phyloP scores from a whole-genome alignment of 2,888 invertebrate genomes.

The Pristionchus japonicus region DNA sequence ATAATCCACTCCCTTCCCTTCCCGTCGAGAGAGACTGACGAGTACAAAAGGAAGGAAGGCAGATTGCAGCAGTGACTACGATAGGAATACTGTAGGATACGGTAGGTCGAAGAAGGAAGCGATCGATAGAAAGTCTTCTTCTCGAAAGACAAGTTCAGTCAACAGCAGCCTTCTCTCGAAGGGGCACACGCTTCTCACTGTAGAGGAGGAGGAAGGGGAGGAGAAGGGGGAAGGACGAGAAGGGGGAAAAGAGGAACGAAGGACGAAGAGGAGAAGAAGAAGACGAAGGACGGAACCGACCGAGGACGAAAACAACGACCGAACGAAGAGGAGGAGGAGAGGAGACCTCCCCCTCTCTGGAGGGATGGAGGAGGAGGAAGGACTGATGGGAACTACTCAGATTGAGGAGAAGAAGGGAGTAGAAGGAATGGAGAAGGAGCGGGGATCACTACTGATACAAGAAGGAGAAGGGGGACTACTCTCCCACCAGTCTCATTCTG shows the following conservation, averaged over 20 bases:
- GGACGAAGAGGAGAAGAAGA: neutral
- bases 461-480: neutral
- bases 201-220: neutral
- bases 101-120: neutral
- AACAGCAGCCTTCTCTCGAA: neutral
- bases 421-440: neutral
- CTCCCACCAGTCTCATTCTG: neutral
- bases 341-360: neutral
- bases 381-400: constrained; percentile 38
- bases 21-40: neutral
- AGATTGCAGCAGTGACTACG: neutral
- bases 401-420: neutral
- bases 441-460: neutral
- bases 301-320: constrained; percentile 27
- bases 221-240: neutral
- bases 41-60: neutral
- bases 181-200: neutral
- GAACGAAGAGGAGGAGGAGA: neutral
- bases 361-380: neutral
- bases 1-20: constrained; percentile 1
- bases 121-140: neutral
- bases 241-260: neutral
- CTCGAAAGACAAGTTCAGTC: constrained; percentile 32
- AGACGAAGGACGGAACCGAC: no score
- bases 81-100: neutral